Conservation (phyloP, 2,113 vertebrate genomes). For the Cyanistes caeruleus region DNA sequence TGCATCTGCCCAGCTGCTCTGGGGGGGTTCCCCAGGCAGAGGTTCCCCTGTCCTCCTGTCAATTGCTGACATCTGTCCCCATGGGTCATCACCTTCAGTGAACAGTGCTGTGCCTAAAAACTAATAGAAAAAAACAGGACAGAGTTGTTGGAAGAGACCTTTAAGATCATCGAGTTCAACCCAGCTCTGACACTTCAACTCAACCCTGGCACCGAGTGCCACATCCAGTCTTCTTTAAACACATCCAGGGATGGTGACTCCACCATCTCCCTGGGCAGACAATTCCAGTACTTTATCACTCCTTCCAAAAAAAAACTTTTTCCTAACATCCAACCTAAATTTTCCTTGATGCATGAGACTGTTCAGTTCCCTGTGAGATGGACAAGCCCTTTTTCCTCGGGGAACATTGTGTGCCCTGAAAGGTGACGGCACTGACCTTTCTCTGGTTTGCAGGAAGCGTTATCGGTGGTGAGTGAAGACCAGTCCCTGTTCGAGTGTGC, state of each 20-base stretch:
- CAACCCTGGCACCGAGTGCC: too few species aligned
- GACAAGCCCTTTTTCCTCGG: background rate
- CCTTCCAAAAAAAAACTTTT: too few species aligned
- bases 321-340: too few species aligned
- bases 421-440: background rate
- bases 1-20: background rate
- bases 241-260: background rate
- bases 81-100: background rate
- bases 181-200: background rate
- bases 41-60: background rate
- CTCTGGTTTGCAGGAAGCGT: slow-evolving; percentile 79
- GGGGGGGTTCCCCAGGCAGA: background rate
- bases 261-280: background rate
- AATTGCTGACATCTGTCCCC: background rate
- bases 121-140: background rate
- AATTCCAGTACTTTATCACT: background rate
- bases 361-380: rapidly evolving
- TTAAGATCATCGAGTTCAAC: rapidly evolving
- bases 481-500: slow-evolving; percentile 88
- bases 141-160: background rate
- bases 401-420: background rate
- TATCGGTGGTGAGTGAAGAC: slow-evolving; percentile 90
- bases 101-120: background rate
- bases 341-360: background rate
- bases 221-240: background rate